Base-by-base conservation (phyloP, 1,140 invertebrate genomes). In the Helicoverpa armigera region DNA sequence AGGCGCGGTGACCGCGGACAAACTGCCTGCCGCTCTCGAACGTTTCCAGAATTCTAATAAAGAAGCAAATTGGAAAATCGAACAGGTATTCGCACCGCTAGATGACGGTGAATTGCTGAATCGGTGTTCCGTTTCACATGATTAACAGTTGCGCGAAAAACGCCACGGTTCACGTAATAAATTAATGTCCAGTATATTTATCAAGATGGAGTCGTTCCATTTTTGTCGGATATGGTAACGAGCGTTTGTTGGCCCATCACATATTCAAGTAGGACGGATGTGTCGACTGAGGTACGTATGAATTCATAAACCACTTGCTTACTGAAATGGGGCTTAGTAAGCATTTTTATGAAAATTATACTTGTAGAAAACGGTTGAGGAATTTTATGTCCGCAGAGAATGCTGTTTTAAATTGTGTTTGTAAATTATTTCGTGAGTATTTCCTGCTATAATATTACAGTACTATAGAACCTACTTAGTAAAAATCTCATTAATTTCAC, bases 1-100 rank as follows among this genome's bases (percentile, higher is more conserved):
- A 67, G 58, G 50, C 77, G 50, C 81, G 82, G 61, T 84, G 80
- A 85, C 83, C 83, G 83, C 77, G 74, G 78, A 86, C 84, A 88
- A 86, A 86, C 81, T 83, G 73, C 56, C 56, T 29, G 58, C 56
- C 82, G 79, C 73, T 73, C 70, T 81, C 84, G 80, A 84, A 81
- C 81, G 76, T 80, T 79, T 43, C 43, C 79, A 65, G 83, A 82
- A 82, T 86, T 86, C 81, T 87, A 84, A 89, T 87, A 87, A 63
- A 80, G 50, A 51, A 84, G 65, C 67, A 85, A 87, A 88, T 86
- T 88, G 85, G 85, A 89, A 85, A 84, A 83, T 77, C 50, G 83
- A 75, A 76, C 78, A 80, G 82, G 70, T 79, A 79, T 82, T 73
- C 56, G 76, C 65, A 56, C 29, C 50, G 65, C 23, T 56, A 16